phyloP scores from a whole-genome alignment of 2,797 vertebrate species.

The Setipinna tenuifilis region DNA sequence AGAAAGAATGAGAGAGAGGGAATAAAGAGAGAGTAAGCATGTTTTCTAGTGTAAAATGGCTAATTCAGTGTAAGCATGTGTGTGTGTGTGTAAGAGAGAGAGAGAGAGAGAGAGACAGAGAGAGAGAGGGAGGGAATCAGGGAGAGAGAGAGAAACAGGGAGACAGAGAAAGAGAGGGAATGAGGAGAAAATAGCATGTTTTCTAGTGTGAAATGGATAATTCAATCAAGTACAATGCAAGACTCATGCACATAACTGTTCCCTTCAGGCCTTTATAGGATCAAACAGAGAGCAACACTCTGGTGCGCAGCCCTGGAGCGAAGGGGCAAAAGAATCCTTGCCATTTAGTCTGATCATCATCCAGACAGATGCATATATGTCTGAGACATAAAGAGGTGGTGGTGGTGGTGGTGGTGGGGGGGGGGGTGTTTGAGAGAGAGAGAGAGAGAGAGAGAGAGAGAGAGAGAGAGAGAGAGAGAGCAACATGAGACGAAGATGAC shows the following conservation, averaged over 20 bases:
- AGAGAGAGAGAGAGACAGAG: too few relatives aligned
- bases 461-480: too few relatives aligned
- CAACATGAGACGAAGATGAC: neutral
- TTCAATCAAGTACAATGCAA: neutral
- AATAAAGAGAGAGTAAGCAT: neutral
- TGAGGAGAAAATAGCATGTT: neutral
- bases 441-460: too few relatives aligned
- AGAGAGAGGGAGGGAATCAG: too few relatives aligned
- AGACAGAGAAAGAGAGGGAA: neutral
- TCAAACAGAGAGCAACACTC: constrained; percentile 6
- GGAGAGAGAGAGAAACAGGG: too few relatives aligned
- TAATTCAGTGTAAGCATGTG: too few relatives aligned
- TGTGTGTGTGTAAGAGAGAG: too few relatives aligned
- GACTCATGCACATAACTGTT: neutral
- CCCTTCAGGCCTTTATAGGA: neutral
- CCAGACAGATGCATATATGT: neutral
- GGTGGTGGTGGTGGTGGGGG: neutral
- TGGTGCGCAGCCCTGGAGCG: neutral
- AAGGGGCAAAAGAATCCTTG: neutral
- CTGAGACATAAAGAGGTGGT: neutral
- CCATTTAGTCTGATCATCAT: too few relatives aligned
- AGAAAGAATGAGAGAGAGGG: neutral
- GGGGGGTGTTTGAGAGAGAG: neutral
- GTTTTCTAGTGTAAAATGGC: neutral
- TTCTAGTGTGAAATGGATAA: neutral